Percentiles rank a stretch among this genome's conserved stretches.
Conservation (phyloP, 2,888 invertebrate species). For the Cephus spinipes region DNA sequence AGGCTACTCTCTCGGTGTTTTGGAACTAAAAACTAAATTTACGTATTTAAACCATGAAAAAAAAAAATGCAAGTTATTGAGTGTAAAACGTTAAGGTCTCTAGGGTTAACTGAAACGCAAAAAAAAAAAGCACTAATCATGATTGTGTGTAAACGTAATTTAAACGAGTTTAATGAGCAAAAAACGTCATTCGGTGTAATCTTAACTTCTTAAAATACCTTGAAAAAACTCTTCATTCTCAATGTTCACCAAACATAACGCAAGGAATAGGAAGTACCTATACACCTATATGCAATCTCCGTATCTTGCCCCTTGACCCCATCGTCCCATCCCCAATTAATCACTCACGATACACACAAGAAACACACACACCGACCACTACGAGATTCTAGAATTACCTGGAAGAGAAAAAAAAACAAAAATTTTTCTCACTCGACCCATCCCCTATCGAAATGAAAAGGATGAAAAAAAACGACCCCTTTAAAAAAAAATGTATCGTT, state of each 20-base stretch:
- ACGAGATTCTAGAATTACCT: not conserved
- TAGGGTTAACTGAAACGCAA: slow-evolving; percentile 52
- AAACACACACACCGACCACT: not conserved
- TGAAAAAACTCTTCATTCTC: slow-evolving; percentile 50
- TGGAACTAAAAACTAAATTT: slow-evolving; percentile 62
- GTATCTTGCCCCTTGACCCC: slow-evolving; percentile 20
- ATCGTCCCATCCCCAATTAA: slow-evolving; percentile 12
- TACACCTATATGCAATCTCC: slow-evolving; percentile 16
- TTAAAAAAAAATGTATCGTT: slow-evolving; percentile 56
- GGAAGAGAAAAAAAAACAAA: not conserved
- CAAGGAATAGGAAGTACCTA: slow-evolving; percentile 34
- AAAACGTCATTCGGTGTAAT: slow-evolving; percentile 42
- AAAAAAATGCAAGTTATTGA: slow-evolving; percentile 54
- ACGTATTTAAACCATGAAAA: slow-evolving; percentile 56
- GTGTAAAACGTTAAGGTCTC: slow-evolving; percentile 60
- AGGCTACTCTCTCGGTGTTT: slow-evolving; percentile 66
- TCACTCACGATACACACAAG: slow-evolving; percentile 18
- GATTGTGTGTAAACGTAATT: slow-evolving; percentile 62
- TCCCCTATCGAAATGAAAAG: not conserved
- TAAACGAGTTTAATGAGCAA: slow-evolving; percentile 30
- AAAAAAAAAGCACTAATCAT: slow-evolving; percentile 54
- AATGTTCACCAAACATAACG: slow-evolving; percentile 53
- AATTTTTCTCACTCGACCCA: not conserved
- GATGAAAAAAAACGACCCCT: not conserved
- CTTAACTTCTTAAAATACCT: slow-evolving; percentile 45